Conservation (phyloP, 2,797 vertebrate species). For the Arnoldichthys spilopterus region DNA sequence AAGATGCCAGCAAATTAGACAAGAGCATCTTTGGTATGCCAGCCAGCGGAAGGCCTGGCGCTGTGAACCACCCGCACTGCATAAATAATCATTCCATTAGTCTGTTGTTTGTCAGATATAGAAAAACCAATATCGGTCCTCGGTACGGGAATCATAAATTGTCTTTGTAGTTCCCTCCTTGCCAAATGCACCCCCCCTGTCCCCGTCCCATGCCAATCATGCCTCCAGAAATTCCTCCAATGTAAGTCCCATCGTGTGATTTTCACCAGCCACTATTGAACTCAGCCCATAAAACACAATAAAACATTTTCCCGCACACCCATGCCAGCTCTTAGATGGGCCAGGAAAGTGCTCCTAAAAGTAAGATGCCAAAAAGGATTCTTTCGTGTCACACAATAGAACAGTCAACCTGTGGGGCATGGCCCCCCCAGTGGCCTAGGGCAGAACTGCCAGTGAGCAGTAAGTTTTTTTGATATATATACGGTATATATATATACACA, state of each 20-base stretch:
- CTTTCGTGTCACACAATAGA: background rate
- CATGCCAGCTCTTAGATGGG: background rate
- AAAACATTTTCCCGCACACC: background rate
- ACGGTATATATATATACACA: too few relatives aligned
- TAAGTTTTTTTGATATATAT: too few relatives aligned
- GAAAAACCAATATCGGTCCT: slow-evolving; percentile 57
- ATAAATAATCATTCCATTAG: slow-evolving; percentile 76
- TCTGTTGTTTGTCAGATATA: slow-evolving; percentile 58
- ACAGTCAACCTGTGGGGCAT: background rate
- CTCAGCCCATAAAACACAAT: background rate
- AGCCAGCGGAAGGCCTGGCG: slow-evolving; percentile 65
- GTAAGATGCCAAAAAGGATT: background rate
- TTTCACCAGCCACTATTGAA: background rate
- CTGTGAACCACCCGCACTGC: slow-evolving; percentile 68
- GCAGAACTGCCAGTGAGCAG: too few relatives aligned
- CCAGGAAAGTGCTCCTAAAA: background rate
- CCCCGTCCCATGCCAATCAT: background rate
- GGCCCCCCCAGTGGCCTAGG: too few relatives aligned
- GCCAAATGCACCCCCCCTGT: background rate
- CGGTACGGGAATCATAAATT: slow-evolving; percentile 56
- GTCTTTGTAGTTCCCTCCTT: slow-evolving; percentile 21
- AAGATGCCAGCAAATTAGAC: slow-evolving; percentile 60
- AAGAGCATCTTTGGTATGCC: slow-evolving; percentile 60
- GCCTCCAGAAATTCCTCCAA: background rate
- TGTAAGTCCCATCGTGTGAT: background rate